Evolutionary conservation across 2,797 vertebrate species (phyloP).

Genomic region (Peromyscus eremicus): DNA sequence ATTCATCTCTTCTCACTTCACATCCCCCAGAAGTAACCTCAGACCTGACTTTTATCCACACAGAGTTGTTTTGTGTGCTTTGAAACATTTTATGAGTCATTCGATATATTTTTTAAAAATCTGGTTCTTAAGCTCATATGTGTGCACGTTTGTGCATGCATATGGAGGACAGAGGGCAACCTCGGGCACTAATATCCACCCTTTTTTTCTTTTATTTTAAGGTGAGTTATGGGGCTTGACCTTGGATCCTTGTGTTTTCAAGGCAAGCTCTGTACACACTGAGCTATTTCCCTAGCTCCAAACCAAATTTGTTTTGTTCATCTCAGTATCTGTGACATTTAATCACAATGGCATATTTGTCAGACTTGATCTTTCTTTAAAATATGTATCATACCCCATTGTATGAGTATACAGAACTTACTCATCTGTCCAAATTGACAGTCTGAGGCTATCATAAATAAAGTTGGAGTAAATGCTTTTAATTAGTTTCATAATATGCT

Average conservation of each 20-base stretch:
- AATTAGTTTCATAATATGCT: background rate
- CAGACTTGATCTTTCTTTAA: background rate
- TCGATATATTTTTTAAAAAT: background rate
- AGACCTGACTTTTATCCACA: background rate
- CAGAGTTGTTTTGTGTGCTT: background rate
- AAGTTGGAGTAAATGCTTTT: background rate
- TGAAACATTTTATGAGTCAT: background rate
- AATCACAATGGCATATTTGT: background rate
- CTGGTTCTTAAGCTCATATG: background rate
- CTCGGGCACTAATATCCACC: background rate
- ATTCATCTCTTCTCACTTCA: background rate
- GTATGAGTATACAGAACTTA: background rate
- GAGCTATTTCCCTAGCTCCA: background rate
- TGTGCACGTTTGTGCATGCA: fast-evolving
- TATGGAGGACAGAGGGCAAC: background rate
- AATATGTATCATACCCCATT: background rate
- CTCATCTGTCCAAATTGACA: background rate
- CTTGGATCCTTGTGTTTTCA: background rate
- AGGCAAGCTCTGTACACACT: background rate
- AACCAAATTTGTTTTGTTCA: background rate
- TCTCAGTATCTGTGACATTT: background rate
- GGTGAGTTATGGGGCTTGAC: background rate
- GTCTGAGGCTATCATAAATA: background rate
- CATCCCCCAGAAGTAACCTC: background rate
- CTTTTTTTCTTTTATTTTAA: background rate